Evolutionary conservation across 2,797 vertebrate species (phyloP), one percentile per base, ranked within the genome.

Genomic region (Momotus momota): DNA sequence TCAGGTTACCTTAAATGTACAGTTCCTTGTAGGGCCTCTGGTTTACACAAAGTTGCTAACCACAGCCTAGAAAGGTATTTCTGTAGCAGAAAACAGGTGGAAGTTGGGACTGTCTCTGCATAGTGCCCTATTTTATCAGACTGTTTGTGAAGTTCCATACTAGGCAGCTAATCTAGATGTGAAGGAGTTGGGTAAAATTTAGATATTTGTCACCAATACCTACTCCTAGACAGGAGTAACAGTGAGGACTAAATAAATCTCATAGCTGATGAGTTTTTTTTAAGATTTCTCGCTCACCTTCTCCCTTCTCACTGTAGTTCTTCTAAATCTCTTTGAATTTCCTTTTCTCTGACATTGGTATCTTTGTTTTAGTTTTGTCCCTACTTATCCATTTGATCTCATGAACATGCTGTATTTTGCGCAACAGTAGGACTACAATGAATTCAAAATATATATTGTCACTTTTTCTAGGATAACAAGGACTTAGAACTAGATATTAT

Each of bases 401-500:
- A 41, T 46, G 14, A 72, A 49, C 55, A 12, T 64, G 12, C 45
- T 93, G 58, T 31, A 49, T 70, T 92, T 94, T 38, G 7, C 57
- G 57, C 54, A 83, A 22, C 35, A 49, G 33, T 35, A 58, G 16
- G 35, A 19, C 69, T 72, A 48, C 21, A 78, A 46, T 71, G 29
- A 87, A 25, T 66, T 90, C 85, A 62, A 85, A 91, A 60, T 77
- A 8, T 69, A 25, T 55, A 13, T 71, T 94, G 40, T 93, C 79
- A 57, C 40, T 72, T 86, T 94, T 55, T 65, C 46, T 92, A 99
- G 99, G 99, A 99, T 96, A 99, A 99, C 87, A 99, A 99, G 95
- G 99, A 99, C 94, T 81, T 99, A 88, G 99, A 99, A 97, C 93
- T 99, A 92, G 99, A 99, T 96, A 99, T 99, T 88, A 99, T 99